Evolutionary conservation across 2,797 vertebrate species (phyloP).

Genomic region (Pitangus sulphuratus): DNA sequence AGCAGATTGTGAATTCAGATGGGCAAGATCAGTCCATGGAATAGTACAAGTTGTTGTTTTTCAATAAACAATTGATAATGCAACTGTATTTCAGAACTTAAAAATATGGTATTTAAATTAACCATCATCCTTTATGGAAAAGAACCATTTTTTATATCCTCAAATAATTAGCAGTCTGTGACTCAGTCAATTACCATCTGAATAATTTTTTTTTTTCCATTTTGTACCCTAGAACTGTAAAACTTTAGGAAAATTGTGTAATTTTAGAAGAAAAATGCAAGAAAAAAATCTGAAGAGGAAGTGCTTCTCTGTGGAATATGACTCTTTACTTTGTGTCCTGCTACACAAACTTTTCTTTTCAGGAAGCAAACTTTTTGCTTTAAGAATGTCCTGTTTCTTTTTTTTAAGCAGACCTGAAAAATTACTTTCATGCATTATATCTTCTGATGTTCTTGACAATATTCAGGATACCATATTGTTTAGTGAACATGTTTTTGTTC

Average conservation of each 20-base stretch:
- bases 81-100: neutral
- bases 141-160: neutral
- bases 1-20: neutral
- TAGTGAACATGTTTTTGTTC: neutral
- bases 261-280: neutral
- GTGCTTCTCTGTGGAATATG: neutral
- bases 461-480: neutral
- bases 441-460: neutral
- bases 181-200: slow-evolving; percentile 16
- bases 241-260: neutral
- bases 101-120: neutral
- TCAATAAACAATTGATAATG: neutral
- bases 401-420: neutral
- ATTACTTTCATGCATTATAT: neutral
- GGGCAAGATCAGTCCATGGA: neutral
- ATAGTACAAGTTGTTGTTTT: neutral
- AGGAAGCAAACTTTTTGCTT: neutral
- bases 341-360: neutral
- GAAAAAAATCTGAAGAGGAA: neutral
- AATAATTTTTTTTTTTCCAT: neutral
- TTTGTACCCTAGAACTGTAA: neutral
- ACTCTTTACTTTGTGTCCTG: neutral
- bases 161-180: neutral
- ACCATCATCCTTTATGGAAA: neutral
- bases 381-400: neutral